These are phyloP conservation scores for Malurus splendens DNA, from an alignment of 2,797 vertebrate species.

Conservation along the genomic window DNA sequence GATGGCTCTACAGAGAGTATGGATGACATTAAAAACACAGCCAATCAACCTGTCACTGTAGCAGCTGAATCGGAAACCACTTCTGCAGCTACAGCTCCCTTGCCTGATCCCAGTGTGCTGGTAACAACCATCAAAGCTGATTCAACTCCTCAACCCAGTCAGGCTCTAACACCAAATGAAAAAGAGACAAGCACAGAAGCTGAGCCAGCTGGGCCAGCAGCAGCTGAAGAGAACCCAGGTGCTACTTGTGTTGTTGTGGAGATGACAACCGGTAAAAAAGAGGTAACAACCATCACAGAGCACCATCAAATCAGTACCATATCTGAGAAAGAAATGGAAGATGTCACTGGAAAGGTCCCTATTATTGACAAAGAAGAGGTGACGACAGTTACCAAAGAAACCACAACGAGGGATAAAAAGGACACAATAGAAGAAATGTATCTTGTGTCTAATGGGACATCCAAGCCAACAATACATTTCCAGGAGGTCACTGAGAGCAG, in stretches of 20 bases:
- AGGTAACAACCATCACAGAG: background rate
- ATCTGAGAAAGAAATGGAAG: background rate
- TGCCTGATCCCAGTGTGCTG: background rate
- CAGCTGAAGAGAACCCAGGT: background rate
- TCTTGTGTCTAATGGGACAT: slow-evolving; percentile 15
- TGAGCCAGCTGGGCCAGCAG: background rate
- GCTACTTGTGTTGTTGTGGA: background rate
- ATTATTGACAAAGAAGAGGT: background rate
- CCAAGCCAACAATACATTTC: slow-evolving; percentile 41
- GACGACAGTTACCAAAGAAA: background rate
- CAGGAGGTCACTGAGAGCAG: background rate
- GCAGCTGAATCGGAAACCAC: background rate
- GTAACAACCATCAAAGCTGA: background rate
- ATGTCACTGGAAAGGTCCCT: background rate
- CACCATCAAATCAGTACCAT: background rate
- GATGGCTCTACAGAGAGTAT: background rate
- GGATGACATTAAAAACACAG: background rate
- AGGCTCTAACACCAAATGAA: background rate
- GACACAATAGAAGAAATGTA: slow-evolving; percentile 19
- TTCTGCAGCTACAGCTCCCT: background rate
- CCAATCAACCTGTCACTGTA: background rate
- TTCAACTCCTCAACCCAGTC: background rate
- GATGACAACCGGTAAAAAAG: background rate
- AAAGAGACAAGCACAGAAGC: background rate
- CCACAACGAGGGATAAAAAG: slow-evolving; percentile 19